Evolutionary conservation across 2,113 vertebrate genomes (phyloP), one percentile per base, ranked within the genome.

Genomic region (Podiceps cristatus): DNA sequence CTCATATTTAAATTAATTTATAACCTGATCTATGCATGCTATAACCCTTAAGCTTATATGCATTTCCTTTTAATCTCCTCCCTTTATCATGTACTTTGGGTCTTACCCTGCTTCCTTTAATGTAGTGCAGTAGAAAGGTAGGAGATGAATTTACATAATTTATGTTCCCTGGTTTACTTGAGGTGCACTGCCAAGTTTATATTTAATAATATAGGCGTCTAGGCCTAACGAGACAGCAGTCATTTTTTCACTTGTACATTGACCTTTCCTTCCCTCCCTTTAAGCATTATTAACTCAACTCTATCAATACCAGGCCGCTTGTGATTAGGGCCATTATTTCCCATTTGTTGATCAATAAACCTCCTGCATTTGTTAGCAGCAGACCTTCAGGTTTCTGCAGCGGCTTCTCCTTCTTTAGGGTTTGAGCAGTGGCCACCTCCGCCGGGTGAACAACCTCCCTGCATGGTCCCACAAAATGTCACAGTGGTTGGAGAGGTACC

Each of bases 1-100:
- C 76, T 78, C n/a, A 33, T 80, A 73, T 69, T 93, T 73, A 93
- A 90, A 88, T 88, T 76, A 92, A 93, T 86, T 86, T 95, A 88
- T 64, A 68, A 84, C 28, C 49, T 2, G 8, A 66, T 90, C 78
- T 80, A 5, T 76, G 74, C 42, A n/a, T 29, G 40, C 47, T 88
- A 58, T 63, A 92, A 84, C 58, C 40, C 74, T 74, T 86, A 83
- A 71, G 50, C 29, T 74, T 58, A 55, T n/a, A 40, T 33, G 45
- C 63, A 59, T 53, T 90, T 88, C 67, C 66, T 78, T 87, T 82
- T 56, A 50, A 86, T 79, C 71, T 95, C 49, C 7, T 12, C 35
- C 22, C 44, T 82, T 78, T 63, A 74, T 91, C 23, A 52, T 5
- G 14, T 49, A 40, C 69, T 68, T 63, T 64, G 44, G 45, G 67